phyloP scores from a whole-genome alignment of 1,140 invertebrate genomes.

The Papilio xuthus region DNA sequence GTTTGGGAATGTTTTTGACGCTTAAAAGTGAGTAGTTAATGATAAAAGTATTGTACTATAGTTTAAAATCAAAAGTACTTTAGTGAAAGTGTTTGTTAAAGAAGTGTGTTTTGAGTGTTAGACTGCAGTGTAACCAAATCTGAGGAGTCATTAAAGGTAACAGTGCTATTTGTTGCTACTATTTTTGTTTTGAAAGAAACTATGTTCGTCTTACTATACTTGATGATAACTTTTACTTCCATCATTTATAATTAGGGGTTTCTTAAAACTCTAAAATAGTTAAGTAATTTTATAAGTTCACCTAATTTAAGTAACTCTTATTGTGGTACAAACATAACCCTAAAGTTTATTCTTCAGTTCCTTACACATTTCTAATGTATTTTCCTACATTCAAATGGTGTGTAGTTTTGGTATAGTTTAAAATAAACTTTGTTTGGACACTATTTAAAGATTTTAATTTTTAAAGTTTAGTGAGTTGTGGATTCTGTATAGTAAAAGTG shows the following conservation, averaged over 20 bases:
- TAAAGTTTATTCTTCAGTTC: neutral
- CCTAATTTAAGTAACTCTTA: neutral
- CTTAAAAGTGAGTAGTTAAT: neutral
- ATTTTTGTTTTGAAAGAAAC: conserved; percentile 36
- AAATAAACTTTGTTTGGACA: too few species aligned
- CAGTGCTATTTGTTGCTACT: conserved; percentile 36
- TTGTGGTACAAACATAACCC: conserved; percentile 29
- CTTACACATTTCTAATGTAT: neutral
- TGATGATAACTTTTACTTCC: neutral
- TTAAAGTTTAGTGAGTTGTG: too few species aligned
- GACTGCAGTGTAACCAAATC: neutral
- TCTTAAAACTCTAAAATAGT: neutral
- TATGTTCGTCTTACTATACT: neutral
- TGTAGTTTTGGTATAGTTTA: too few species aligned
- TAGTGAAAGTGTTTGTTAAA: conserved; percentile 2
- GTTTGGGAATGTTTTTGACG: conserved; percentile 25
- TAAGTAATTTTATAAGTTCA: neutral
- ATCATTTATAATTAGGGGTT: neutral
- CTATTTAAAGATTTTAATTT: too few species aligned
- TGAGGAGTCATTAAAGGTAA: conserved; percentile 31
- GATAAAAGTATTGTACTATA: neutral
- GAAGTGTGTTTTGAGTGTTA: conserved; percentile 24
- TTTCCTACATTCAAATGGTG: too few species aligned
- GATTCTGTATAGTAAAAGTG: too few species aligned
- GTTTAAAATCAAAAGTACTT: neutral